phyloP scores from a whole-genome alignment of 2,888 invertebrate species.

The Nipponacmea schrenckii region DNA sequence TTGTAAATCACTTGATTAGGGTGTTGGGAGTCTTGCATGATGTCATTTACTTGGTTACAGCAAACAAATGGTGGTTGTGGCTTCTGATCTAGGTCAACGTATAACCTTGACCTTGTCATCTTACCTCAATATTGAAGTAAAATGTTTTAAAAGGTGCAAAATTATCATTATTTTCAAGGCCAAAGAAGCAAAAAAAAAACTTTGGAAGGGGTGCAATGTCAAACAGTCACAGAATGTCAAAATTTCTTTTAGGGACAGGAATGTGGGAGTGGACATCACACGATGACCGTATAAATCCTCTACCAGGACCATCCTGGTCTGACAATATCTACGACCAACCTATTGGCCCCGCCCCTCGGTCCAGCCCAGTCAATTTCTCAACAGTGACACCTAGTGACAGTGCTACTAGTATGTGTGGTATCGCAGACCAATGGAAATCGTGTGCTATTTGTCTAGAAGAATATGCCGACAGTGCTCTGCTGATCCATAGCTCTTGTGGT shows the following conservation, averaged over 20 bases:
- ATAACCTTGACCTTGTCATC: too few species aligned
- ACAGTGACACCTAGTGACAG: background rate
- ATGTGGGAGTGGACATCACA: slow-evolving; percentile 38
- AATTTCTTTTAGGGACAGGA: slow-evolving; percentile 34
- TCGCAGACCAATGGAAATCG: slow-evolving; percentile 58
- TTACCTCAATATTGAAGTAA: too few species aligned
- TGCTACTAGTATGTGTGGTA: background rate
- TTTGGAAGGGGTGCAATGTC: background rate
- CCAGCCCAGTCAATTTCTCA: background rate
- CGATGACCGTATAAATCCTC: background rate
- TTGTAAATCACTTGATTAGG: too few species aligned
- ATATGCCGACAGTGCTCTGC: slow-evolving; percentile 70
- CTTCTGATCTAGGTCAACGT: too few species aligned
- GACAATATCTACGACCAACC: background rate
- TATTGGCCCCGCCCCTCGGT: background rate
- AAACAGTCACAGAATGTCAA: background rate
- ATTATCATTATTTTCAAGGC: too few species aligned
- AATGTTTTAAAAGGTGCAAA: too few species aligned
- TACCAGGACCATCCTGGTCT: background rate
- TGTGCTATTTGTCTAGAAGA: slow-evolving; percentile 76
- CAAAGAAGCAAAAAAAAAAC: background rate
- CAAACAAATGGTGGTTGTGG: too few species aligned
- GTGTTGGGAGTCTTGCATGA: too few species aligned
- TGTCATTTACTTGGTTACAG: too few species aligned
- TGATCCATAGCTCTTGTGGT: slow-evolving; percentile 72